Evolutionary conservation across 2,797 vertebrate genomes (phyloP).

Genomic region (Myripristis jacobus): DNA sequence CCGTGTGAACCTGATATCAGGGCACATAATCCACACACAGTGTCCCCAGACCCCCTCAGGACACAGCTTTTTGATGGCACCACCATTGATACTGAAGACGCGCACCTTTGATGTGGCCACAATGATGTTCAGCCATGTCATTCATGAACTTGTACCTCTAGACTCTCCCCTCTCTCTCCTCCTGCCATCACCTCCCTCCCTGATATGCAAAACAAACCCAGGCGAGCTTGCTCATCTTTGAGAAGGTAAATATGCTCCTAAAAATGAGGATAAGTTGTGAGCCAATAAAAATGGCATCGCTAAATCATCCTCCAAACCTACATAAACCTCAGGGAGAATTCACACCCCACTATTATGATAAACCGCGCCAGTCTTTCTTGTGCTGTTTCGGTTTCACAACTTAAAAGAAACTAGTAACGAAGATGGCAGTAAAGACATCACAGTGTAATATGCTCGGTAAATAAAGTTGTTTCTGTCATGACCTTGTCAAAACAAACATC

Average conservation of each 20-base stretch:
- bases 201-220: slow-evolving; percentile 13
- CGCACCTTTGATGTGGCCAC: slow-evolving; percentile 81
- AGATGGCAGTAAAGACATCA: slow-evolving; percentile 49
- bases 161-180: slow-evolving; percentile 50
- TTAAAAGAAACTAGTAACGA: slow-evolving; percentile 46
- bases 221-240: slow-evolving; percentile 28
- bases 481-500: slow-evolving; percentile 77
- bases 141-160: slow-evolving; percentile 79
- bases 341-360: slow-evolving; percentile 20
- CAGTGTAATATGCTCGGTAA: slow-evolving; percentile 53
- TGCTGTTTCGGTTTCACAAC: slow-evolving; percentile 43
- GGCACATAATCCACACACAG: slow-evolving; percentile 81
- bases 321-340: slow-evolving; percentile 39
- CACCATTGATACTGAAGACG: slow-evolving; percentile 80
- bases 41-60: slow-evolving; percentile 77
- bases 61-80: slow-evolving; percentile 79
- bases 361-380: slow-evolving; percentile 22
- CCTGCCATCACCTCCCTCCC: slow-evolving; percentile 37
- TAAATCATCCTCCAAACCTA: slow-evolving; percentile 41
- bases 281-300: slow-evolving; percentile 14
- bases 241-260: slow-evolving; percentile 15
- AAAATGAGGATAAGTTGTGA: slow-evolving; percentile 20
- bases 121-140: slow-evolving; percentile 78
- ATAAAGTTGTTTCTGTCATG: slow-evolving; percentile 68
- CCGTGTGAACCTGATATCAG: slow-evolving; percentile 80